phyloP scores from a whole-genome alignment of 2,888 invertebrate species.

The Siphonodentalium dalli region DNA sequence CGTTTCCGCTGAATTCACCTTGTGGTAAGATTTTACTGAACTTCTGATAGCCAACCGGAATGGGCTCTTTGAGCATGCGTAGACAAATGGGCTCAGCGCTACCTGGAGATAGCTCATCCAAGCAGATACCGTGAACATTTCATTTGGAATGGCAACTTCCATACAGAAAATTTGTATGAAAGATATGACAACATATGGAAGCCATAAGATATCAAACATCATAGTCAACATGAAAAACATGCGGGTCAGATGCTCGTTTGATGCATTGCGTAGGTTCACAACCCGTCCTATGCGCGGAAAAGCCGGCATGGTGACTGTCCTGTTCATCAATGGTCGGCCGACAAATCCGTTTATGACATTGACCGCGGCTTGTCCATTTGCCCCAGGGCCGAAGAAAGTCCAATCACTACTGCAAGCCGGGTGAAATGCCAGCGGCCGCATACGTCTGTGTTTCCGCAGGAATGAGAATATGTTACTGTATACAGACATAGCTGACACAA shows the following conservation, averaged over 20 bases:
- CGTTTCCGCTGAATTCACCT: no score
- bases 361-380: slow-evolving; percentile 50
- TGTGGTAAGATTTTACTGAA: no score
- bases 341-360: slow-evolving; percentile 54
- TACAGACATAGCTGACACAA: slow-evolving; percentile 40
- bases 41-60: no score
- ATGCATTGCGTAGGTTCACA: slow-evolving; percentile 45
- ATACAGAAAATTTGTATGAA: slow-evolving; percentile 47
- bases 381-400: slow-evolving; percentile 58
- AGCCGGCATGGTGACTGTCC: slow-evolving; percentile 36
- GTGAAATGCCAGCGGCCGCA: slow-evolving; percentile 49
- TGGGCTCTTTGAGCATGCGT: no score
- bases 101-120: slow-evolving; percentile 52
- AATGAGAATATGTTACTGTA: slow-evolving; percentile 53
- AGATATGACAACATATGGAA: slow-evolving; percentile 46
- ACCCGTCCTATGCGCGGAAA: slow-evolving; percentile 40
- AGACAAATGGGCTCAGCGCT: slow-evolving; percentile 47
- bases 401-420: slow-evolving; percentile 56
- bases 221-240: slow-evolving; percentile 49
- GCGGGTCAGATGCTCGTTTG: slow-evolving; percentile 52
- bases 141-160: slow-evolving; percentile 19
- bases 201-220: slow-evolving; percentile 44
- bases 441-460: slow-evolving; percentile 49
- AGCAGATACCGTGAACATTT: slow-evolving; percentile 42
- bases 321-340: slow-evolving; percentile 36